phyloP scores from a whole-genome alignment of 1,140 invertebrate genomes.

The Polyergus mexicanus region DNA sequence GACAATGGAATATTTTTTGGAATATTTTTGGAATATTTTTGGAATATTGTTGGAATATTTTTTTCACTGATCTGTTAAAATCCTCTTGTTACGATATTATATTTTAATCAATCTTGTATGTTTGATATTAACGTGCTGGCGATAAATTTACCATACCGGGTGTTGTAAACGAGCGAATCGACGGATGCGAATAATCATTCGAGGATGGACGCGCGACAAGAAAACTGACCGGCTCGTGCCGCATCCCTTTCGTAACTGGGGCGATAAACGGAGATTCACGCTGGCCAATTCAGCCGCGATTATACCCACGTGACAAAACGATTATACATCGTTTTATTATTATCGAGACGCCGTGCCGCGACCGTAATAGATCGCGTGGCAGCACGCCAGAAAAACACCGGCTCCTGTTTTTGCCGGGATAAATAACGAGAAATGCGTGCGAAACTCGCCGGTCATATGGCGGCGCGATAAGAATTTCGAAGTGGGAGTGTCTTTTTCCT shows the following conservation, averaged over 20 bases:
- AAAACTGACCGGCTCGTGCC: conserved; percentile 22
- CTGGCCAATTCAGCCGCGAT: not conserved
- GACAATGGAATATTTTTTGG: not conserved
- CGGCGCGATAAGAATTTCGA: conserved; percentile 13
- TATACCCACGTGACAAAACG: conserved; percentile 27
- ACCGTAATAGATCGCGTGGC: conserved; percentile 74
- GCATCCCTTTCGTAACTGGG: not conserved
- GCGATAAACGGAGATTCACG: not conserved
- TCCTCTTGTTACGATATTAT: too few relatives aligned
- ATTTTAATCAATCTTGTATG: not conserved
- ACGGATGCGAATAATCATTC: conserved; percentile 25
- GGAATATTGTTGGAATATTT: not conserved
- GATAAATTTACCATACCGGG: conserved; percentile 12
- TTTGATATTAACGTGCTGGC: not conserved
- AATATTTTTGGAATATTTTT: too few relatives aligned
- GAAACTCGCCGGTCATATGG: conserved; percentile 1
- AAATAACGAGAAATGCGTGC: conserved; percentile 47
- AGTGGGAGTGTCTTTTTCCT: conserved; percentile 1
- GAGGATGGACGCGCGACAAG: conserved; percentile 16
- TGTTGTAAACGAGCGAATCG: conserved; percentile 4
- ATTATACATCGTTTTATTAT: conserved; percentile 56
- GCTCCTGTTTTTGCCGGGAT: conserved; percentile 20
- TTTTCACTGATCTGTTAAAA: not conserved
- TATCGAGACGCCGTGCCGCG: conserved; percentile 16
- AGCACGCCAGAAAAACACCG: conserved; percentile 44